A percentile compares a stretch with the other conserved stretches of the same genome.
Evolutionary conservation across 1,140 invertebrate species (phyloP).

Genomic region (Zophobas atratus): DNA sequence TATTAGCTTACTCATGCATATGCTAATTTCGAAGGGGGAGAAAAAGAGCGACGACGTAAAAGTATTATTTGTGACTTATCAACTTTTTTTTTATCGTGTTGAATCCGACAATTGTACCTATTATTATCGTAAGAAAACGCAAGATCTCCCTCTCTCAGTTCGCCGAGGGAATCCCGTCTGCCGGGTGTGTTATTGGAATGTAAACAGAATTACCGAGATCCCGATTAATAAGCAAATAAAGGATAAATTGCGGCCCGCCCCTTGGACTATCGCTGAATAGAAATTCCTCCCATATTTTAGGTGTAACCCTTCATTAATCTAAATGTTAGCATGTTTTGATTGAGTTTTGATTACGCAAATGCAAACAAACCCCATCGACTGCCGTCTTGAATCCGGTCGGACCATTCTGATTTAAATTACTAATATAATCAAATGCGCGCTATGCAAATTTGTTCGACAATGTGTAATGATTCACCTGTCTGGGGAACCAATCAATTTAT

Average conservation of each 20-base stretch:
- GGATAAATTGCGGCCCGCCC: slow-evolving; percentile 28
- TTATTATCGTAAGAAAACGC: too few species aligned
- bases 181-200: slow-evolving; percentile 33
- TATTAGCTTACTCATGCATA: neutral
- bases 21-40: neutral
- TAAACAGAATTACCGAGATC: slow-evolving; percentile 30
- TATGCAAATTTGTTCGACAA: slow-evolving; percentile 30
- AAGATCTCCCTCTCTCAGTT: too few species aligned
- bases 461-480: slow-evolving; percentile 30
- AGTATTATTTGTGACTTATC: too few species aligned
- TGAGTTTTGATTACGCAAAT: slow-evolving; percentile 43
- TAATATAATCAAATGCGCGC: slow-evolving; percentile 38
- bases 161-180: slow-evolving; percentile 1
- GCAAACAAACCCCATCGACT: slow-evolving; percentile 9
- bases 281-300: slow-evolving; percentile 41
- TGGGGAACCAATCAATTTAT: slow-evolving; percentile 28
- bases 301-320: slow-evolving; percentile 42
- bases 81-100: too few species aligned
- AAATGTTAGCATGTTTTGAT: slow-evolving; percentile 40
- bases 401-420: slow-evolving; percentile 35
- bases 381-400: slow-evolving; percentile 20
- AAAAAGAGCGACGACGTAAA: too few species aligned
- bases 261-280: slow-evolving; percentile 24
- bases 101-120: too few species aligned
- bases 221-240: slow-evolving; percentile 43